Conservation (phyloP, 2,888 invertebrate genomes). For the Julus scanicus region DNA sequence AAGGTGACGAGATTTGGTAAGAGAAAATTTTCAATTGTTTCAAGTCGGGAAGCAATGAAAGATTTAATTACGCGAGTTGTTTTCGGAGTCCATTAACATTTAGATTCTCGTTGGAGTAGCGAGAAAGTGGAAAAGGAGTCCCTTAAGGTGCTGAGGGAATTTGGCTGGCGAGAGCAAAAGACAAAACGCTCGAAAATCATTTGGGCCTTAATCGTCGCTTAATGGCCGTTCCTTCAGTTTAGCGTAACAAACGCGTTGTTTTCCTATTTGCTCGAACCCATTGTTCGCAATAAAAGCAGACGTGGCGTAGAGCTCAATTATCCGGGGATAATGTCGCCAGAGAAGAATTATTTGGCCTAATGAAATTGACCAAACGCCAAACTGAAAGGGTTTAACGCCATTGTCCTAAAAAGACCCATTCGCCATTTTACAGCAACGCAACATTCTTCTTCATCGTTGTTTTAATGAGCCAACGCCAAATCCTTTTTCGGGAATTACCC, state of each 20-base stretch:
- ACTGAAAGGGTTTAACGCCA: conserved; percentile 27
- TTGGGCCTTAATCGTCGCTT: conserved; percentile 26
- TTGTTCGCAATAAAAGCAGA: conserved; percentile 33
- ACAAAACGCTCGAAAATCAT: conserved; percentile 33
- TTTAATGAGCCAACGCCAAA: neutral
- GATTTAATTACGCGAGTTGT: conserved; percentile 26
- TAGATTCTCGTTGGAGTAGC: conserved; percentile 25
- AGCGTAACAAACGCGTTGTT: conserved; percentile 33
- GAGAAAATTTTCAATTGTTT: conserved; percentile 22
- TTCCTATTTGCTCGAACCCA: conserved; percentile 26
- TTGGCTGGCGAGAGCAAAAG: conserved; percentile 33
- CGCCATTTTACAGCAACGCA: neutral
- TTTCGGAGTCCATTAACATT: conserved; percentile 22
- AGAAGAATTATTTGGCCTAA: conserved; percentile 33
- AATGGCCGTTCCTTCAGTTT: conserved; percentile 33
- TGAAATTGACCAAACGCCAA: conserved; percentile 33
- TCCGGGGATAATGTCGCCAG: conserved; percentile 27
- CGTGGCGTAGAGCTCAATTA: conserved; percentile 19
- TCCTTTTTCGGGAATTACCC: neutral
- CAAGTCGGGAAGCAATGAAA: conserved; percentile 24
- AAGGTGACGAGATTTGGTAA: neutral
- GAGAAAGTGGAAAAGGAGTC: conserved; percentile 19
- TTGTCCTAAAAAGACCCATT: conserved; percentile 2
- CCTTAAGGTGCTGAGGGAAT: conserved; percentile 33
- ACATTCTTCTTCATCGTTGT: conserved; percentile 1